Evolutionary conservation across 2,797 vertebrate genomes (phyloP).

Genomic region (Poeciliopsis gracilis): DNA sequence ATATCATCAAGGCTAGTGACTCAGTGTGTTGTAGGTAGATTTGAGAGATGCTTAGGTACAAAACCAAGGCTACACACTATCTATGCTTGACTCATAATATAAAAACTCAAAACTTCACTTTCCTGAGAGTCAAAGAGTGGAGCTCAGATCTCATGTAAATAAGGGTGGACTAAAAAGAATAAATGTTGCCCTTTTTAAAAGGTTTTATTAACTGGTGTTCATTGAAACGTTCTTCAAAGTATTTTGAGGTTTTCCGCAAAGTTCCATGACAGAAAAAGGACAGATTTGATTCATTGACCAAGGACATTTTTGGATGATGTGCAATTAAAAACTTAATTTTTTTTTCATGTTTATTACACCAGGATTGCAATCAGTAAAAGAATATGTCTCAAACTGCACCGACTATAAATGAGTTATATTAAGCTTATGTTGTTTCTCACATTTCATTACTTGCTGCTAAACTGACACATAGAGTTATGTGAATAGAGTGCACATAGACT

Average conservation of each 20-base stretch:
- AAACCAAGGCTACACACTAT: background rate
- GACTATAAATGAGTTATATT: background rate
- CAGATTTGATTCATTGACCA: background rate
- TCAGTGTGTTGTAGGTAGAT: background rate
- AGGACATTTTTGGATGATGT: background rate
- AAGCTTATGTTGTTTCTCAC: background rate
- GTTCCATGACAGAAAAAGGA: too few relatives aligned
- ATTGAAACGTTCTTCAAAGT: background rate
- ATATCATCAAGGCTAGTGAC: background rate
- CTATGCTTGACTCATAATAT: background rate
- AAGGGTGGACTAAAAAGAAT: background rate
- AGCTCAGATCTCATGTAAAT: background rate
- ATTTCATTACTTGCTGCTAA: background rate
- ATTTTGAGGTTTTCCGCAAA: background rate
- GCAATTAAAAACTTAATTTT: background rate
- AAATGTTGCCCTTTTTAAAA: background rate
- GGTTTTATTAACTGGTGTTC: background rate
- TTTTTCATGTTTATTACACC: background rate
- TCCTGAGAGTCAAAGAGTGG: background rate
- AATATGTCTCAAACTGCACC: background rate
- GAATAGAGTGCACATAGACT: background rate
- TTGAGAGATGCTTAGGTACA: background rate
- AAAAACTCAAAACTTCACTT: background rate
- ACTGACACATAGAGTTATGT: background rate
- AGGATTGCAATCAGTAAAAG: background rate